These are phyloP conservation scores for Pachyramphus minor DNA, from an alignment of 2,113 vertebrate genomes.

Conservation along the genomic window DNA sequence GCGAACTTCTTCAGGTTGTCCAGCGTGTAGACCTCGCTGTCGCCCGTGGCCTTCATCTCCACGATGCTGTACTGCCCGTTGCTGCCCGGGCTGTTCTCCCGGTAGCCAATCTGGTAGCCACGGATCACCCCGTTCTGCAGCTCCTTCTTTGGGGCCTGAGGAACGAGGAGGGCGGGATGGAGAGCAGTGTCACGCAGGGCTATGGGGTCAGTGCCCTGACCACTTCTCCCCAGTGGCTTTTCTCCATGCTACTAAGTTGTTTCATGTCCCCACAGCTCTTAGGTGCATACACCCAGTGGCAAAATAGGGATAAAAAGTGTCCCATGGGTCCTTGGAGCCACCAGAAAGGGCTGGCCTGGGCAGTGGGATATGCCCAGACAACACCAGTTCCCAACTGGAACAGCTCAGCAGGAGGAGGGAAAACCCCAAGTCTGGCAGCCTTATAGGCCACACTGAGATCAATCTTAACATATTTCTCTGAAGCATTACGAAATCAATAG, in stretches of 20 bases:
- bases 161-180: rapidly evolving
- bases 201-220: rapidly evolving
- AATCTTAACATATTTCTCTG: conserved; percentile 72
- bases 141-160: conserved; percentile 93
- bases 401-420: neutral
- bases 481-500: conserved; percentile 75
- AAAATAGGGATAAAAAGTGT: neutral
- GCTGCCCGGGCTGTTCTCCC: conserved; percentile 96
- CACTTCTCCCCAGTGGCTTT: neutral
- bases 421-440: neutral
- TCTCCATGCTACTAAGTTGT: neutral
- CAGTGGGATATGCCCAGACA: too few species aligned
- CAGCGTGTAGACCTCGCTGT: conserved; percentile 95
- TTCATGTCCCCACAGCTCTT: neutral
- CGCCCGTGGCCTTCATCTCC: conserved; percentile 97
- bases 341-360: neutral
- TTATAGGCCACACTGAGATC: conserved; percentile 39
- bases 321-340: rapidly evolving
- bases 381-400: rapidly evolving
- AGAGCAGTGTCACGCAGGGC: neutral
- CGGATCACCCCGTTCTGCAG: conserved; percentile 96
- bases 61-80: conserved; percentile 98
- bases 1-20: conserved; percentile 98
- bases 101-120: conserved; percentile 97
- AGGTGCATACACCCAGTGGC: rapidly evolving